Percentiles rank a stretch among this genome's conserved stretches.
These are phyloP conservation scores for Hemichromis elongatus DNA, from an alignment of 2,113 vertebrate genomes.

Conservation along the genomic window DNA sequence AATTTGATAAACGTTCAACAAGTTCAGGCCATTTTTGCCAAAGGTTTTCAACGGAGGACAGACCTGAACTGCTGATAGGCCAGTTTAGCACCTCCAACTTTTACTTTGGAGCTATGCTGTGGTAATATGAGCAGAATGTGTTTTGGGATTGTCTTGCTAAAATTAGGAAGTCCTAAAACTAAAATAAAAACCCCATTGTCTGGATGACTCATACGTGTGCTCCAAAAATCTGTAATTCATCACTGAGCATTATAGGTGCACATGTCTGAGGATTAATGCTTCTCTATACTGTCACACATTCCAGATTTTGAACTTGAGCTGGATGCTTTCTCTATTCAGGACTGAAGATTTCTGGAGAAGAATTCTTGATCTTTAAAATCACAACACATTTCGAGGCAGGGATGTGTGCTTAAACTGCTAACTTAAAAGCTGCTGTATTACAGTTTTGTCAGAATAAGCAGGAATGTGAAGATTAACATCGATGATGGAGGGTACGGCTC, in stretches of 20 bases:
- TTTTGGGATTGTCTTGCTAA: neutral
- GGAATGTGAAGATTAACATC: neutral
- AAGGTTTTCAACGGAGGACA: neutral
- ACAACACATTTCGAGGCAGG: neutral
- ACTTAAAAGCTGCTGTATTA: neutral
- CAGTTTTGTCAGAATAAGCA: neutral
- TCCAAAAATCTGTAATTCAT: neutral
- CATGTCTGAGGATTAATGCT: neutral
- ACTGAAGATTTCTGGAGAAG: fast-evolving
- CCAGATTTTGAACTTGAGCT: neutral
- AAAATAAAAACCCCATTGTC: neutral
- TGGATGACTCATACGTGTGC: no score
- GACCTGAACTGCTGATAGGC: neutral
- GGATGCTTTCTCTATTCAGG: neutral
- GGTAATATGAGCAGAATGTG: fast-evolving
- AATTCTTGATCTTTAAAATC: neutral
- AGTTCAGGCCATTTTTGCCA: neutral
- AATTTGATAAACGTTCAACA: neutral
- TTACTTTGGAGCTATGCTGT: neutral
- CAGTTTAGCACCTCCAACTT: neutral
- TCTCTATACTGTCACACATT: neutral
- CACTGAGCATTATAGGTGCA: neutral
- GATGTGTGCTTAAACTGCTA: fast-evolving
- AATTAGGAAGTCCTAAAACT: neutral
- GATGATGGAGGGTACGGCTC: neutral